Evolutionary conservation across 2,113 vertebrate species (phyloP), one percentile per base, ranked within the genome.

Genomic region (Microcebus jonahi): DNA sequence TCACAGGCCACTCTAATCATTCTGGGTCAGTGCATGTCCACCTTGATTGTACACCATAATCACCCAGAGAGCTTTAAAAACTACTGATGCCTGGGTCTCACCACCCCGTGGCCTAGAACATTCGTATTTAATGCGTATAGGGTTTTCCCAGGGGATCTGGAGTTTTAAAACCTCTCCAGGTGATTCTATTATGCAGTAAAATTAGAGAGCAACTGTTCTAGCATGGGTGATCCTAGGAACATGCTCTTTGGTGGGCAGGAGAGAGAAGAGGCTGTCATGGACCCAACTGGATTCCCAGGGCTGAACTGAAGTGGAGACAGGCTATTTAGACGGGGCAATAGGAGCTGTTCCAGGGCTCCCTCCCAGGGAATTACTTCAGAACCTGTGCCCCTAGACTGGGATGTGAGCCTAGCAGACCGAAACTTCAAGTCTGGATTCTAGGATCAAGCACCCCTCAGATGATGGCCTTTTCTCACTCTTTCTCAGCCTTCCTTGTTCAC

Each of bases 391-490:
- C n/a, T 63, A 31, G 42, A 15, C 14, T 31, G 36, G 27, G 39
- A 71, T 17, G 9, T 50, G 29, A 93, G 23, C 18, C 48, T 29
- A 71, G 13, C 7, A 9, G 42, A 31, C 23, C 8, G 55, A 39
- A 93, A 67, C 8, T 53, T 61, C 76, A 57, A 15, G 29, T 68
- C 61, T 63, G 55, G 11, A 29, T 61, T 29, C 45, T 29, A 67
- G 57, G 45, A 63, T 82, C 3, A 18, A 13, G 2, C 18, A 2
- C 7, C 25, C 34, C 25, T 27, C 61, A 21, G 50, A 34, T 2
- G 5, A 34, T 3, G 3, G 23, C 8, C 42, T 0, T 1, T 8
- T 5, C 21, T 55, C 8, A 15, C 5, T 3, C 20, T 59, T 88
- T 7, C 61, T 45, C 42, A 45, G 12, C 20, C 42, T 53, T 61